Evolutionary conservation across 2,888 invertebrate genomes (phyloP).

Genomic region (Hypercompe scribonia): DNA sequence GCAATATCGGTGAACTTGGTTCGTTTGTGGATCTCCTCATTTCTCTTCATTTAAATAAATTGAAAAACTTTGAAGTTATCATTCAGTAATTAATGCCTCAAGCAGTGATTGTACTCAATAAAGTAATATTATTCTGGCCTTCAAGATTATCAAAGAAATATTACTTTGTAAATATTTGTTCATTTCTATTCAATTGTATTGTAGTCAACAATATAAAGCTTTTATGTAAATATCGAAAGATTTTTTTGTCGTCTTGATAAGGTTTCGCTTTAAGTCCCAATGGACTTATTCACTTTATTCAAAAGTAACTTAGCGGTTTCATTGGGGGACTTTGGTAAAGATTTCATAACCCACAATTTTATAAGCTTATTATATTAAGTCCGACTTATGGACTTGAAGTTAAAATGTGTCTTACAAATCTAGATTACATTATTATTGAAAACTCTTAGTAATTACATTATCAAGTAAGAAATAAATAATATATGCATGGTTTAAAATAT

Average conservation of each 20-base stretch:
- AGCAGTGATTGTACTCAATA: not conserved
- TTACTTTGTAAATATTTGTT: not conserved
- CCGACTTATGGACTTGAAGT: not conserved
- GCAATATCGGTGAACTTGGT: too few relatives aligned
- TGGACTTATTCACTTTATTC: not conserved
- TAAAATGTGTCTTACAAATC: not conserved
- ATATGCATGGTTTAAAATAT: too few relatives aligned
- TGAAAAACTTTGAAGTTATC: too few relatives aligned
- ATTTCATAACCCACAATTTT: not conserved
- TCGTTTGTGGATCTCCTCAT: too few relatives aligned
- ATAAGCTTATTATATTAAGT: not conserved
- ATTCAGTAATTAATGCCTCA: not conserved
- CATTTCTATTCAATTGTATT: not conserved
- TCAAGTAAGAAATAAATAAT: not conserved
- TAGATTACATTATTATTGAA: not conserved
- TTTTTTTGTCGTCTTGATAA: slow-evolving; percentile 9
- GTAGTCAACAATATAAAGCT: not conserved
- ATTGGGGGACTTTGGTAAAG: not conserved
- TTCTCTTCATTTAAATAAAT: too few relatives aligned
- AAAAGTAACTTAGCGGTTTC: not conserved
- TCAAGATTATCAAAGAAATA: not conserved
- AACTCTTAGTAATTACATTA: too few relatives aligned
- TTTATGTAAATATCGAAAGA: slow-evolving; percentile 2
- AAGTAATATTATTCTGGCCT: not conserved
- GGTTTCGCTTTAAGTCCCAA: slow-evolving; percentile 1